Evolutionary conservation across 2,888 invertebrate genomes (phyloP), one percentile per base, ranked within the genome.

Genomic region (Chrysolina haemoptera): DNA sequence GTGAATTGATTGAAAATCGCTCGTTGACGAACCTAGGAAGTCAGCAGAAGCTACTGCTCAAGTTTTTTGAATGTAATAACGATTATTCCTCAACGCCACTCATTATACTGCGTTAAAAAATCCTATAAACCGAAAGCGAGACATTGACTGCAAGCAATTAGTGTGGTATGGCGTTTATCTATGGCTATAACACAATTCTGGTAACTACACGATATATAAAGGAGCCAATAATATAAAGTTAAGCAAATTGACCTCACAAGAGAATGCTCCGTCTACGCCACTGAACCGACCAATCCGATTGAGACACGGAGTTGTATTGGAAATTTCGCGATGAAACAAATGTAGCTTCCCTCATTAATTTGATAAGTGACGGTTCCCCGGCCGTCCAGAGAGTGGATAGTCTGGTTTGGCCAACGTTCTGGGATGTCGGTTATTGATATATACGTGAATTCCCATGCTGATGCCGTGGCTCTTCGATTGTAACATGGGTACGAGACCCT

Each of bases 401-500:
- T 67, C 70, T 69, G 70, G 70, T 71, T 70, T 68, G 70, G 70
- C 66, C 64, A 43, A 50, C 62, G 62, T 70, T 71, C 50, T 62
- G 71, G 59, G 43, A 65, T 66, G 69, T 62, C 70, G 55, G 72
- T 78, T 78, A 77, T 77, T 77, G 77, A 76, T 76, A 75, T 74
- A 62, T 77, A 70, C 73, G 70, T 64, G 70, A 78, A 78, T 76
- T 78, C 77, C 74, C 74, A 62, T 69, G 76, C 63, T 74, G 68
- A 62, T 69, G 76, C 63, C 75, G 68, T 68, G 62, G 68, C 73
- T 74, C 64, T 63, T 70, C 77, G 46, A 72, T 73, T 72, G 72
- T 78, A 76, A 78, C 78, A 78, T 71, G 78, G 78, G 73, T 74
- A 69, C 68, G 66, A 72, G 72, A 76, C 71, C 70, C 70, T 50